These are phyloP conservation scores for Chaetops frenatus DNA, from an alignment of 2,113 vertebrate species.

Conservation along the genomic window DNA sequence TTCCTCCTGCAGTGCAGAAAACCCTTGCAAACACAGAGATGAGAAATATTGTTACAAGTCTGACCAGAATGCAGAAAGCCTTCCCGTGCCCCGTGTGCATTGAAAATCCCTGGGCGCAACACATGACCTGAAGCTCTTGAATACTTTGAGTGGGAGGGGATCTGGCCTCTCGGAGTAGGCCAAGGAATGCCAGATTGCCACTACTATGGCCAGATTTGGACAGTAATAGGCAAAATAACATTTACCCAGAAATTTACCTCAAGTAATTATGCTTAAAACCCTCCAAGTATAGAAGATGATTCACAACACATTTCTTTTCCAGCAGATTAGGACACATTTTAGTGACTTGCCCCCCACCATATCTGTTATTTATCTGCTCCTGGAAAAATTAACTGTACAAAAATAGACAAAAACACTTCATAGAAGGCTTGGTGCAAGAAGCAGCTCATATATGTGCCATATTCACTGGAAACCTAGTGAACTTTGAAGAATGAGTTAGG, in stretches of 20 bases:
- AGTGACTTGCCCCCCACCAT: rapidly evolving
- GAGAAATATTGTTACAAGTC: background rate
- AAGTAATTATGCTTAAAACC: background rate
- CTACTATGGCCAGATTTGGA: background rate
- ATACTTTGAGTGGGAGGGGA: background rate
- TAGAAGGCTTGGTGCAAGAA: background rate
- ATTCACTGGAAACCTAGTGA: background rate
- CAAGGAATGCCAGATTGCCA: background rate
- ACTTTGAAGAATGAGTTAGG: background rate
- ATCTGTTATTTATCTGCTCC: background rate
- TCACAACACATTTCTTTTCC: background rate
- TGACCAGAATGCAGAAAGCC: background rate
- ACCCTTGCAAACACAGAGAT: conserved; percentile 67
- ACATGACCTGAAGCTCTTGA: background rate
- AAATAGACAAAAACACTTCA: background rate
- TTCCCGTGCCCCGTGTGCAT: rapidly evolving
- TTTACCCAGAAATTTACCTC: background rate
- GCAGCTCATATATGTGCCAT: background rate
- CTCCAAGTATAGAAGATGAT: background rate
- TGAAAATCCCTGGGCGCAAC: background rate
- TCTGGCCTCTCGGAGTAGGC: background rate
- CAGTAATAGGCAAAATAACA: background rate
- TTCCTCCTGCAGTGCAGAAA: conserved; percentile 89
- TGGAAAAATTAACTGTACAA: background rate
- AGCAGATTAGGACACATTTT: background rate